Evolutionary conservation across 1,140 invertebrate genomes (phyloP).

Genomic region (Philotrypesis tridentata): DNA sequence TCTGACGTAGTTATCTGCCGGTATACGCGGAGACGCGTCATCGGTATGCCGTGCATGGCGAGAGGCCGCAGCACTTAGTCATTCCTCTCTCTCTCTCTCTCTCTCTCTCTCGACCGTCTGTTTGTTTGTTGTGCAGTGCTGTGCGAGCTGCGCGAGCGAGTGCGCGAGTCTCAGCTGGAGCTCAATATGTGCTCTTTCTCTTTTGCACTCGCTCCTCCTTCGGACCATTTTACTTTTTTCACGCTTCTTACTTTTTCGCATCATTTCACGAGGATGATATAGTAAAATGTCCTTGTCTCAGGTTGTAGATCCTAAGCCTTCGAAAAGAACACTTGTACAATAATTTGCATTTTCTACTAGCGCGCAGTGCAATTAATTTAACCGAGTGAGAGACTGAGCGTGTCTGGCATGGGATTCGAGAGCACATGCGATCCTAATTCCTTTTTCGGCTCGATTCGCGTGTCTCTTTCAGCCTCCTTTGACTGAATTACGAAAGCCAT

Average conservation of each 20-base stretch:
- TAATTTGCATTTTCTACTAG: no score
- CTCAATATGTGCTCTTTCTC: not conserved
- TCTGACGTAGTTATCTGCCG: slow-evolving; percentile 21
- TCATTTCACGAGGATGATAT: no score
- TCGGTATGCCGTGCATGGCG: slow-evolving; percentile 66
- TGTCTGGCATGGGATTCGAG: not conserved
- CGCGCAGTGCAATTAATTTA: no score
- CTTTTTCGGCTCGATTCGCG: no score
- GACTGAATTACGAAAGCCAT: slow-evolving; percentile 21
- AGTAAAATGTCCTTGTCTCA: no score
- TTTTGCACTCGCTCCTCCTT: not conserved
- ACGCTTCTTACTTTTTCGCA: no score
- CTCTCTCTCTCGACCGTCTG: not conserved
- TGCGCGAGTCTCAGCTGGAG: no score
- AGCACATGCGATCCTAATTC: not conserved
- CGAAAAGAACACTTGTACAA: no score
- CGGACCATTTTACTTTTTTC: no score
- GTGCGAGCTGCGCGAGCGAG: no score
- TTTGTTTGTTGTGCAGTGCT: not conserved
- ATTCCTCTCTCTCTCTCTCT: slow-evolving; percentile 39
- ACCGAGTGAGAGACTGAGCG: no score
- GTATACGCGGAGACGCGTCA: slow-evolving; percentile 62
- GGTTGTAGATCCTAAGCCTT: no score
- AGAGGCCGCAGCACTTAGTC: slow-evolving; percentile 64
- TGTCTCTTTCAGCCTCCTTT: slow-evolving; percentile 3